Base-by-base conservation (phyloP, 2,797 vertebrate species). In the Garrulus glandarius region DNA sequence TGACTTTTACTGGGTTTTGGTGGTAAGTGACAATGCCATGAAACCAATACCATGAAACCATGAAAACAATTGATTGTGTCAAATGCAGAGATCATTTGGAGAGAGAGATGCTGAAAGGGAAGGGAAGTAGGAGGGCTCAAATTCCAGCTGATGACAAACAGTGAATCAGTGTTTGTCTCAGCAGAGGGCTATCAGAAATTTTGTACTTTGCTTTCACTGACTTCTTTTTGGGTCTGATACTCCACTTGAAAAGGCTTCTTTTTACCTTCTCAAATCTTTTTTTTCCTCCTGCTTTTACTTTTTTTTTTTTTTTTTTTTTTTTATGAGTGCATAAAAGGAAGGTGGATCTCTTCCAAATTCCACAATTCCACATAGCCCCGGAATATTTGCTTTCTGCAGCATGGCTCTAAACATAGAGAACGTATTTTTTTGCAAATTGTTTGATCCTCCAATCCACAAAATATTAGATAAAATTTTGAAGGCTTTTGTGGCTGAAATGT, bases 271-370 rank as follows among this genome's bases (percentile, higher is more conserved):
- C n/a, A 74, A 43, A 43, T 36, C 0, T 9, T 39, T 53, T 57
- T 41, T 72, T 44, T 2, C 17, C 2, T 64, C 71, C 17, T 65
- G 3, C 36, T 69, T 84, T 69, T 50, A 39, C 9, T 41, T 41
- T 64, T 44, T 37, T 56, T 41, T 61, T 74, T 83, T 37, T 37
- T 37, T 37, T 61, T 74, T 83, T 37, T 37, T 37, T 37, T 75
- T 37, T 84, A 85, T 92, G 87, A 80, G 43, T 95, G 84, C 87
- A 95, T 96, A 97, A 93, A 97, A 87, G 92, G 96, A 92, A 96
- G 67, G 92, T 97, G 97, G 97, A 97, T n/a, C 15, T 63, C 70
- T 79, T 98, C 97, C 98, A 98, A 95, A 94, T 69, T 87, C 92
- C 21, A 2, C 55, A 95, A 94, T 69, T 87, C 92, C 21, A 2